Percentiles rank a stretch among this genome's conserved stretches.
Conservation (phyloP, 1,140 invertebrate species). For the Procambarus clarkii region DNA sequence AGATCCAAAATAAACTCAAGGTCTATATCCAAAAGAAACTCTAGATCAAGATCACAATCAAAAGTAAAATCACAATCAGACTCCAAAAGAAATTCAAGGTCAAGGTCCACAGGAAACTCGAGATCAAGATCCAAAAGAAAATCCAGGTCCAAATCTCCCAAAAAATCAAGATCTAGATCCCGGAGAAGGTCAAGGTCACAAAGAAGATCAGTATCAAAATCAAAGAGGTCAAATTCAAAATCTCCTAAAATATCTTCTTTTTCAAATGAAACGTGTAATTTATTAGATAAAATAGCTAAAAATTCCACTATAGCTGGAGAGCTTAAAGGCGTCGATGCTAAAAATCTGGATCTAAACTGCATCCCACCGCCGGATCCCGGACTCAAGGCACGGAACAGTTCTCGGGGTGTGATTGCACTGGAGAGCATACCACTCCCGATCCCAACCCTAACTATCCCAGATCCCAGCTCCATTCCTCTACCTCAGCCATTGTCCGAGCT, state of each 20-base stretch:
- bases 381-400: neutral
- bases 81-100: neutral
- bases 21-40: constrained; percentile 4
- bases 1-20: constrained; percentile 2
- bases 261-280: constrained; percentile 34
- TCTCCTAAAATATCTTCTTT: neutral
- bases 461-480: constrained; percentile 57
- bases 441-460: constrained; percentile 18
- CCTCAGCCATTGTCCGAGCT: constrained; percentile 21
- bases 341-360: constrained; percentile 3
- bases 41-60: neutral
- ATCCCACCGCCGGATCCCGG: constrained; percentile 1
- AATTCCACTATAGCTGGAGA: neutral
- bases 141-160: constrained; percentile 23
- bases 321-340: neutral
- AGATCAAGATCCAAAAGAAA: constrained; percentile 25
- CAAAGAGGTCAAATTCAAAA: neutral
- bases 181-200: constrained; percentile 25
- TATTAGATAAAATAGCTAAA: constrained; percentile 14
- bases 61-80: constrained; percentile 9
- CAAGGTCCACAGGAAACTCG: constrained; percentile 10
- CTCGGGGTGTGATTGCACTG: constrained; percentile 2
- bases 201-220: constrained; percentile 4
- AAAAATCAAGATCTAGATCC: constrained; percentile 32
- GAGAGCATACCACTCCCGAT: constrained; percentile 50